Evolutionary conservation across 2,888 invertebrate genomes (phyloP).

Genomic region (Podotricha telesiphe): DNA sequence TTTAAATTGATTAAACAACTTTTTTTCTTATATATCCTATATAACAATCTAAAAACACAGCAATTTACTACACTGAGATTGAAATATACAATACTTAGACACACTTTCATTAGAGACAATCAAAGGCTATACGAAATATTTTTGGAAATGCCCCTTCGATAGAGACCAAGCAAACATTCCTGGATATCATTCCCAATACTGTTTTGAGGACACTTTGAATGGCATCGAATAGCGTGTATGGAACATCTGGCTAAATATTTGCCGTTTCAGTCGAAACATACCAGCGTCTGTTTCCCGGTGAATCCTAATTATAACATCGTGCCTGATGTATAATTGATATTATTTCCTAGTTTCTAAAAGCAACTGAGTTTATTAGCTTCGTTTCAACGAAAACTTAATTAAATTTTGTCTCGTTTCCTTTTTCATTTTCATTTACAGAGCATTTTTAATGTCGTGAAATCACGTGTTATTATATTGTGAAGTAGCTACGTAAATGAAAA

Average conservation of each 20-base stretch:
- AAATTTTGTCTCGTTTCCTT: neutral
- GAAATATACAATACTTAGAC: neutral
- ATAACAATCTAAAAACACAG: too few relatives aligned
- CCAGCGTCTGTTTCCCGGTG: constrained; percentile 37
- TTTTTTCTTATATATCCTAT: too few relatives aligned
- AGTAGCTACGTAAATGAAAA: too few relatives aligned
- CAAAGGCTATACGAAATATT: constrained; percentile 9
- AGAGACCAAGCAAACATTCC: constrained; percentile 17
- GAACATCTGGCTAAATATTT: constrained; percentile 46
- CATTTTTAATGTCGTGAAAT: too few relatives aligned
- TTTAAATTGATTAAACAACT: too few relatives aligned
- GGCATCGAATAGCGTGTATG: constrained; percentile 31
- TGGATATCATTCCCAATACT: constrained; percentile 18
- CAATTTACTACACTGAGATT: neutral
- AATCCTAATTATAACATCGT: constrained; percentile 48
- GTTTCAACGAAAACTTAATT: neutral
- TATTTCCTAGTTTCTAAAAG: neutral
- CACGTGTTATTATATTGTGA: too few relatives aligned
- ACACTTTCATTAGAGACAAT: neutral
- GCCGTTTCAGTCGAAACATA: constrained; percentile 37
- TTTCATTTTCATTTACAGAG: neutral
- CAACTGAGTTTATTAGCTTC: neutral
- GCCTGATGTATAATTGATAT: constrained; percentile 1
- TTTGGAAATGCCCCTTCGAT: constrained; percentile 11
- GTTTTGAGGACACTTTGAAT: constrained; percentile 36